Evolutionary conservation across 2,888 invertebrate species (phyloP), one percentile per base, ranked within the genome.

Genomic region (Zhuqinia jingwanae): DNA sequence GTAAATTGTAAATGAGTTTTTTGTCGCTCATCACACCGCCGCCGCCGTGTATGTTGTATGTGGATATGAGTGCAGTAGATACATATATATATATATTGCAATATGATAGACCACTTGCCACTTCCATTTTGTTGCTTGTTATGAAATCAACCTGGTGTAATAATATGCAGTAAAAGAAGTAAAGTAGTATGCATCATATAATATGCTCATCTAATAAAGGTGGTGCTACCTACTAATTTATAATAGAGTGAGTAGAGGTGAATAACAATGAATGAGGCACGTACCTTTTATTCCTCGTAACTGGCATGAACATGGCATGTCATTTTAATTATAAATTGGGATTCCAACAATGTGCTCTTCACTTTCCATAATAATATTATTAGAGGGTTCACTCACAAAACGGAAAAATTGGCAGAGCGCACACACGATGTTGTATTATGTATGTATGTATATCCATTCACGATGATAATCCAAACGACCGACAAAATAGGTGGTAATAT

Each of bases 261-360:
- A 25, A 60, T 56, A 42, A 77, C 36, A 36, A 42, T 13, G 30
- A 53, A n/a, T 53, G 20, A 73, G 53, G 76, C 47, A 85, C 85
- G n/a, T 75, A 85, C 85, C 85, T 85, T 73, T 65, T 75, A 80
- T 80, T 73, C 25, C 13, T 65, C 60, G 85, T 60, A 36, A 73
- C 79, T 63, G 36, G 75, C 80, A 85, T 79, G 79, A 73, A 42
- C 80, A 85, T 80, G 73, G 63, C 85, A 75, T 85, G 75, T 80
- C 85, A 80, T 75, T 85, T 85, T 85, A 85, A 85, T 85, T 85
- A 85, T 85, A 56, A 75, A 85, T 77, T 79, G 45, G 85, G 63
- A 27, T 53, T 65, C 85, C 80, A 79, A 65, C 73, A 75, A 80
- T 75, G 85, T 85, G 65, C 70, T 85, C 85, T 60, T 85, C 80